Conservation (phyloP, 1,140 invertebrate genomes). For the Drosophila yakuba region DNA sequence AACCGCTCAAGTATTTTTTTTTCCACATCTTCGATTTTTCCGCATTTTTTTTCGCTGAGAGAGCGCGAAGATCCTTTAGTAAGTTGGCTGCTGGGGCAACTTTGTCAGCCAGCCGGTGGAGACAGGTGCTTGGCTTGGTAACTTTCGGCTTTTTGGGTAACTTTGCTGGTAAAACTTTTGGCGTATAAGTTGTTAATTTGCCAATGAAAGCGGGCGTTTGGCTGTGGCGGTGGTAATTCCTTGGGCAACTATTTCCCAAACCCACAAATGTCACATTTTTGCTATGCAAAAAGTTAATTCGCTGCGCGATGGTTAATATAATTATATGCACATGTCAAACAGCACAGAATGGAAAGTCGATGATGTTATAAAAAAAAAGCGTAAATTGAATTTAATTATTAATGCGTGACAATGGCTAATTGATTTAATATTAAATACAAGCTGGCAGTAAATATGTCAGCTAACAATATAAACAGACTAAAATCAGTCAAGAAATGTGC, state of each 20-base stretch:
- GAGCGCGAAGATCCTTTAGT: not conserved
- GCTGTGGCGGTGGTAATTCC: conserved; percentile 53
- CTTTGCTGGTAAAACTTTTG: conserved; percentile 69
- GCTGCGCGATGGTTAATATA: conserved; percentile 11
- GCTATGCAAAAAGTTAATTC: conserved; percentile 13
- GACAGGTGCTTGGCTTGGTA: conserved; percentile 64
- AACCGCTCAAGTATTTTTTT: conserved; percentile 56
- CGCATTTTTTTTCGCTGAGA: conserved; percentile 10
- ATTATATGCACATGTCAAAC: conserved; percentile 13
- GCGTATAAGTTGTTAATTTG: conserved; percentile 81
- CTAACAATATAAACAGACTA: not conserved
- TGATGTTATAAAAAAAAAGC: not conserved
- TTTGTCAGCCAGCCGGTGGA: conserved; percentile 57
- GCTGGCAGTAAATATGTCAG: conserved; percentile 21
- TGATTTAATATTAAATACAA: conserved; percentile 29
- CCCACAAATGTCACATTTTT: conserved; percentile 14
- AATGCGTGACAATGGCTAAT: conserved; percentile 36
- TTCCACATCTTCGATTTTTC: conserved; percentile 31
- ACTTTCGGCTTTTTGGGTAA: conserved; percentile 49
- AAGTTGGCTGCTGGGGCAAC: conserved; percentile 35
- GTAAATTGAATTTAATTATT: conserved; percentile 31
- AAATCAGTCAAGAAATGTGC: conserved; percentile 15
- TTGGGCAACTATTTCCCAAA: conserved; percentile 24
- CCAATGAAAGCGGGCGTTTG: conserved; percentile 74
- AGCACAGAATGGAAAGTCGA: conserved; percentile 5